Evolutionary conservation across 2,888 invertebrate genomes (phyloP).

Genomic region (Schizotus pectinicornis): DNA sequence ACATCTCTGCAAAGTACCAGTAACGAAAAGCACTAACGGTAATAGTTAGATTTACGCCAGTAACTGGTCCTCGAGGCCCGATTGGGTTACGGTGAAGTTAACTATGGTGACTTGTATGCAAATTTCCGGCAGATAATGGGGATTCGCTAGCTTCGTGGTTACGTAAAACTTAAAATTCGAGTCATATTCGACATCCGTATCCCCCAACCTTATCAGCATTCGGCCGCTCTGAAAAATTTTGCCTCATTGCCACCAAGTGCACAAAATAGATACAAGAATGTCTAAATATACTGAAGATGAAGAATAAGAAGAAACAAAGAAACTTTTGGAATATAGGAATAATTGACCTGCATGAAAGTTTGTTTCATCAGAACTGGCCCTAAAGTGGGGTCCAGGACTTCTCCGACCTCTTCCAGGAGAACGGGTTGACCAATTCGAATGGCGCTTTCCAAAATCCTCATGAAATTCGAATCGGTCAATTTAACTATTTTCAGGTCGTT

Average conservation of each 20-base stretch:
- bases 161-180: constrained; percentile 85
- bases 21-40: not conserved
- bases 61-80: constrained; percentile 90
- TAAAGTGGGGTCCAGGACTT: constrained; percentile 85
- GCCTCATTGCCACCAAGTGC: no score
- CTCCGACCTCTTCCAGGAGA: constrained; percentile 87
- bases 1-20: constrained; percentile 68
- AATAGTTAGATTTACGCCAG: constrained; percentile 71
- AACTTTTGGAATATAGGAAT: no score
- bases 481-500: constrained; percentile 80
- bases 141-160: constrained; percentile 91
- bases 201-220: constrained; percentile 82
- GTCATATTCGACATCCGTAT: constrained; percentile 90
- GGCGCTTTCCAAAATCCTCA: constrained; percentile 80
- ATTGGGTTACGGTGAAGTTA: constrained; percentile 90
- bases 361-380: constrained; percentile 83
- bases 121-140: constrained; percentile 91
- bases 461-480: constrained; percentile 76
- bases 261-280: no score
- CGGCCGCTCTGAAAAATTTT: constrained; percentile 70
- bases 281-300: not conserved
- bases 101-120: constrained; percentile 92
- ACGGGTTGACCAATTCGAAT: constrained; percentile 86
- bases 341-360: constrained; percentile 72
- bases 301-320: no score